A percentile compares a stretch with the other conserved stretches of the same genome.
These are phyloP conservation scores for Catotricha subobsoleta DNA, from an alignment of 2,888 invertebrate species.

Conservation along the genomic window DNA sequence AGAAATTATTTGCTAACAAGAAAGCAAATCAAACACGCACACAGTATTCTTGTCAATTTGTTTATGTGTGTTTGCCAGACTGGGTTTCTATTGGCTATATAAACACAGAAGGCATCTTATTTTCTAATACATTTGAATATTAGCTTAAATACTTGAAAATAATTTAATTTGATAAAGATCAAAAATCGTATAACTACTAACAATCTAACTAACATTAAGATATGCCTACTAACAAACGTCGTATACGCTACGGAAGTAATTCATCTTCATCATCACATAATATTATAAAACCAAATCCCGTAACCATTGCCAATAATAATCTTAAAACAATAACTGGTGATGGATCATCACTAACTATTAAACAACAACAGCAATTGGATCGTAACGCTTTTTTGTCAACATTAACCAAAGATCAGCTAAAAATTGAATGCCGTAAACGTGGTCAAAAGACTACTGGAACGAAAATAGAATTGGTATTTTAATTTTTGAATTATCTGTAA, in stretches of 20 bases:
- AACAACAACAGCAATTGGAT: conserved; percentile 14
- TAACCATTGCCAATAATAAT: neutral
- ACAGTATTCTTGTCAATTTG: too few species aligned
- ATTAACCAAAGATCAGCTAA: conserved; percentile 50
- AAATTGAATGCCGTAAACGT: conserved; percentile 46
- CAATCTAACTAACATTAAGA: neutral
- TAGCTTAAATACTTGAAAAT: too few species aligned
- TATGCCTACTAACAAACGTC: conserved; percentile 4
- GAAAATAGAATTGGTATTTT: conserved; percentile 57
- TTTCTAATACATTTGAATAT: too few species aligned
- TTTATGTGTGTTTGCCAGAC: too few species aligned
- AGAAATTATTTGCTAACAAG: too few species aligned
- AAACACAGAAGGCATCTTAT: too few species aligned
- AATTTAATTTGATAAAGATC: too few species aligned
- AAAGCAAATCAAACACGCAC: too few species aligned
- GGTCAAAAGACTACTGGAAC: conserved; percentile 50
- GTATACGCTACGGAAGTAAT: conserved; percentile 2
- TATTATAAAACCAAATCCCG: neutral
- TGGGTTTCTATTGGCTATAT: too few species aligned
- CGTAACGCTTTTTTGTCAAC: conserved; percentile 31
- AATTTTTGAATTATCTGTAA: too few species aligned
- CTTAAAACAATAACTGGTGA: neutral
- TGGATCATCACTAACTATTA: conserved; percentile 13
- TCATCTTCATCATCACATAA: neutral
- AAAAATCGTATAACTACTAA: neutral